A percentile compares a stretch with the other conserved stretches of the same genome.
These are phyloP conservation scores for Danaus melanippus DNA, from an alignment of 1,140 invertebrate genomes.

Conservation along the genomic window DNA sequence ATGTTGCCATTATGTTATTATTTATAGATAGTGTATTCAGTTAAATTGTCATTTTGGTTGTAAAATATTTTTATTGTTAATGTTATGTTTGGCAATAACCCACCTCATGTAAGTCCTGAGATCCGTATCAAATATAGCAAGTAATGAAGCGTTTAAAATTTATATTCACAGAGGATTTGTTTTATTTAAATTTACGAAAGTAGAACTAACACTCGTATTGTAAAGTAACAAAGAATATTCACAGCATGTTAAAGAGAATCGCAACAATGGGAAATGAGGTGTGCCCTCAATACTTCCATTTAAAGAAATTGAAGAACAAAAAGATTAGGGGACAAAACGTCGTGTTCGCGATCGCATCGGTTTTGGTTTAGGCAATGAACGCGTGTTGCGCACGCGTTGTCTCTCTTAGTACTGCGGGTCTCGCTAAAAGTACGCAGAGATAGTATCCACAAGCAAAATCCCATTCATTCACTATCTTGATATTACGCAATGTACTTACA, in stretches of 20 bases:
- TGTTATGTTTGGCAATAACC: not conserved
- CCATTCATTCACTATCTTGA: conserved; percentile 46
- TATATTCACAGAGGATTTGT: conserved; percentile 42
- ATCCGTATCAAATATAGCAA: conserved; percentile 5
- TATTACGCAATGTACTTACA: conserved; percentile 39
- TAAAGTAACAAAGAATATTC: conserved; percentile 59
- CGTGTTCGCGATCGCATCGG: conserved; percentile 61
- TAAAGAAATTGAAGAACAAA: conserved; percentile 55
- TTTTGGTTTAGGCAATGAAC: conserved; percentile 39
- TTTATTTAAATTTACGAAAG: conserved; percentile 58
- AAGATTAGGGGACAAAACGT: conserved; percentile 61
- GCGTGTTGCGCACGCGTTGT: conserved; percentile 63
- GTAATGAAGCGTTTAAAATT: conserved; percentile 25
- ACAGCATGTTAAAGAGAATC: conserved; percentile 59
- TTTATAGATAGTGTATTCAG: too few species aligned
- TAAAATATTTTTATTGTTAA: too few species aligned
- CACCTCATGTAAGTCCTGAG: conserved; percentile 1
- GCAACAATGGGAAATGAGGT: conserved; percentile 59
- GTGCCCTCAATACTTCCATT: conserved; percentile 66
- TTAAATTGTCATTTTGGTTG: too few species aligned
- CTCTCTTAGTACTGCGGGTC: conserved; percentile 48
- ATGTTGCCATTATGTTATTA: too few species aligned
- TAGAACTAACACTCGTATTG: conserved; percentile 66
- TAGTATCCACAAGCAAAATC: conserved; percentile 33
- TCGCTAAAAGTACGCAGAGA: conserved; percentile 59